These are phyloP conservation scores for Ciconia stormi DNA, from an alignment of 2,113 vertebrate species.

Conservation along the genomic window DNA sequence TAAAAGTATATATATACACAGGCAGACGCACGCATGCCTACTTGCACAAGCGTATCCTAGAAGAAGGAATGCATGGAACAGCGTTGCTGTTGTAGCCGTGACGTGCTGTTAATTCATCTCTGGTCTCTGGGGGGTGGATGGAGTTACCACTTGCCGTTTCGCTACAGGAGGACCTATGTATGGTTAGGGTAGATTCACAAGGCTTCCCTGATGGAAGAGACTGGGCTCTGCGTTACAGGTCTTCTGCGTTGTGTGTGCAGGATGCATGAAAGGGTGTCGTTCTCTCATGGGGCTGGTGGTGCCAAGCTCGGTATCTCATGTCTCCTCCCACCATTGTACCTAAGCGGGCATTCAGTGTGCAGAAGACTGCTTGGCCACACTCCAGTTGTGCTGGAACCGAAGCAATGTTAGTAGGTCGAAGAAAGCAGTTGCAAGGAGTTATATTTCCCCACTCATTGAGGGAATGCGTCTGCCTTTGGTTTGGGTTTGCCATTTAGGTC, in stretches of 20 bases:
- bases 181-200: background rate
- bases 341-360: background rate
- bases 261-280: rapidly evolving
- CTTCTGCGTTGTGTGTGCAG: background rate
- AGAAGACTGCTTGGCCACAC: background rate
- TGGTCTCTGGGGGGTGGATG: background rate
- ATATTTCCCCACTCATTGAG: background rate
- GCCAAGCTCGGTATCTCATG: background rate
- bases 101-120: background rate
- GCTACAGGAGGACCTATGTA: background rate
- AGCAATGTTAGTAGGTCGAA: background rate
- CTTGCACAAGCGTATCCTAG: background rate
- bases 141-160: background rate
- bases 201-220: background rate
- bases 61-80: background rate
- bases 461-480: background rate
- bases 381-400: background rate
- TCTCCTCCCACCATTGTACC: background rate
- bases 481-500: background rate
- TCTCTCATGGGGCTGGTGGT: background rate
- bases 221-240: background rate
- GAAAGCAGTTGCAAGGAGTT: background rate
- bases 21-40: rapidly evolving
- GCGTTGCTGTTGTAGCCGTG: background rate
- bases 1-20: background rate